A percentile compares a stretch with the other conserved stretches of the same genome.
Conservation (phyloP, 2,797 vertebrate species). For the Pangasius sanitwongsei region DNA sequence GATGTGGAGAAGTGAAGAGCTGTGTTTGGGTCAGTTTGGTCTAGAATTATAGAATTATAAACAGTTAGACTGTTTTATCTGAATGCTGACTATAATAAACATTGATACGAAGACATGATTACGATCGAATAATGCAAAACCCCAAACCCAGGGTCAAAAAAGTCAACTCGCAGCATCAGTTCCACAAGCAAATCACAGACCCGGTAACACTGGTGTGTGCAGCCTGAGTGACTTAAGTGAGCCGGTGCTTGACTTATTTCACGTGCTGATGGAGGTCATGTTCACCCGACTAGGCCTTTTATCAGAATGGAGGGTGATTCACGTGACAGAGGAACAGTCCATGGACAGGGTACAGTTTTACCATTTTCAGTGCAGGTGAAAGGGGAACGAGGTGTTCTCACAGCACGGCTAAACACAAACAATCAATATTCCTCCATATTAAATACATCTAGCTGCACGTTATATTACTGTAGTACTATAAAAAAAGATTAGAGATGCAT, state of each 20-base stretch:
- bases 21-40: not conserved
- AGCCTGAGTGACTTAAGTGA: constrained; percentile 42
- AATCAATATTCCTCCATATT: not conserved
- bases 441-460: not conserved
- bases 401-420: not conserved
- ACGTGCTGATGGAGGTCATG: constrained; percentile 38
- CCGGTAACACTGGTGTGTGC: constrained; percentile 18
- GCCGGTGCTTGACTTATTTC: constrained; percentile 42
- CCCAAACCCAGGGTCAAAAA: not conserved
- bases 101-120: not conserved
- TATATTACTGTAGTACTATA: not conserved
- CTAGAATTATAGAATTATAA: not conserved
- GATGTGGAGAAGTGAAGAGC: not conserved
- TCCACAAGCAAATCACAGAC: not conserved
- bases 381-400: not conserved
- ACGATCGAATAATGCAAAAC: not conserved
- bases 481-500: not conserved
- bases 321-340: not conserved
- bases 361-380: constrained; percentile 9
- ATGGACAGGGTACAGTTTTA: not conserved
- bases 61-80: not conserved
- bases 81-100: not conserved
- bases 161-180: not conserved
- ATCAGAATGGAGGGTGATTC: constrained; percentile 38
- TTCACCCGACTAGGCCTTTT: constrained; percentile 49